These are phyloP conservation scores for Apocheima hispidaria DNA, from an alignment of 2,888 invertebrate genomes.

Conservation along the genomic window DNA sequence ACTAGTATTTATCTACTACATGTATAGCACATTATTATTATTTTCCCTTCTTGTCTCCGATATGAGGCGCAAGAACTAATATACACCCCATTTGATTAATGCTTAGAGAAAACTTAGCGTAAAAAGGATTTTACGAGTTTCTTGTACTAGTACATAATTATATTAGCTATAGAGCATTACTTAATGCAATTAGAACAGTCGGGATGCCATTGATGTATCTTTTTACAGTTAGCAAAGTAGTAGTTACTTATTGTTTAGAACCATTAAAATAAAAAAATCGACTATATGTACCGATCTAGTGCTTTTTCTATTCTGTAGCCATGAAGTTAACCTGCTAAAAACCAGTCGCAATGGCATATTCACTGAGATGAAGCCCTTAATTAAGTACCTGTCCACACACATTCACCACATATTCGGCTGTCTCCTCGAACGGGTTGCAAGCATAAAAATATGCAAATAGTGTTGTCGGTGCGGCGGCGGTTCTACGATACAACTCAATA, in stretches of 20 bases:
- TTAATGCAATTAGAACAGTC: not conserved
- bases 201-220: not conserved
- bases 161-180: not conserved
- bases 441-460: constrained; percentile 10
- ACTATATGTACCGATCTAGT: no score
- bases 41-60: not conserved
- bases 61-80: no score
- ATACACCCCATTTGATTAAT: no score
- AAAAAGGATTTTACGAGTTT: no score
- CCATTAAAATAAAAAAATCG: no score
- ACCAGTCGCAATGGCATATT: not conserved
- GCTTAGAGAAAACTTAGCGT: no score
- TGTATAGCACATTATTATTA: not conserved
- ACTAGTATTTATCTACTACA: not conserved
- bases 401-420: constrained; percentile 7
- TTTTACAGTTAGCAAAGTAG: not conserved
- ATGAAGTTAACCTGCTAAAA: not conserved
- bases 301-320: no score
- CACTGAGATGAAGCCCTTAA: not conserved
- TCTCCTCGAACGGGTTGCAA: constrained; percentile 1
- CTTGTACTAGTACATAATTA: no score
- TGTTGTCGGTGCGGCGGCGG: constrained; percentile 1
- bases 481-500: constrained; percentile 25
- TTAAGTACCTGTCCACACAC: not conserved
- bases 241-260: no score